Percentiles rank a stretch among this genome's conserved stretches.
These are phyloP conservation scores for Apodemia zela DNA, from an alignment of 2,888 invertebrate genomes.

Conservation along the genomic window DNA sequence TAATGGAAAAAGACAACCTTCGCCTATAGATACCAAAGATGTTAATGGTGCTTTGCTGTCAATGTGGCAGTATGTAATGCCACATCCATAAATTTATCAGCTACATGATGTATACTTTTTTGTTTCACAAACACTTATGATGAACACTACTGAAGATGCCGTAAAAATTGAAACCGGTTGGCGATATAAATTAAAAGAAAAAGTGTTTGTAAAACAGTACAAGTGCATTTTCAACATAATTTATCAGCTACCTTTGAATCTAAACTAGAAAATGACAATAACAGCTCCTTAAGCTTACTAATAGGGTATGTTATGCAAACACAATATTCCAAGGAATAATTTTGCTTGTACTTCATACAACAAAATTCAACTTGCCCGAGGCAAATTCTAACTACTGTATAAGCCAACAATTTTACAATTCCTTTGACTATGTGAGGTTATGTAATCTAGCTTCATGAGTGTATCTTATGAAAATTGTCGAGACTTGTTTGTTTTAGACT, in stretches of 20 bases:
- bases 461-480: conserved; percentile 1
- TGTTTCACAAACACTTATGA: too few relatives aligned
- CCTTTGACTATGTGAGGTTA: conserved; percentile 14
- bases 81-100: background rate
- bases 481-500: conserved; percentile 8
- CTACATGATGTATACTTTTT: too few relatives aligned
- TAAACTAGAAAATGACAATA: background rate
- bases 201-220: too few relatives aligned
- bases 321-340: conserved; percentile 10
- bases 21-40: too few relatives aligned
- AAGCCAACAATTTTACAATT: conserved; percentile 14
- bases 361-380: conserved; percentile 9
- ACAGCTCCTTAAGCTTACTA: background rate
- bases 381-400: conserved; percentile 12
- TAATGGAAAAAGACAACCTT: too few relatives aligned
- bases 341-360: conserved; percentile 3
- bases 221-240: too few relatives aligned
- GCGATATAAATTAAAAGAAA: too few relatives aligned
- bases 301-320: background rate
- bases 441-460: conserved; percentile 5
- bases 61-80: too few relatives aligned
- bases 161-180: too few relatives aligned
- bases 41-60: too few relatives aligned
- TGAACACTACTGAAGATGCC: too few relatives aligned
- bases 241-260: too few relatives aligned